phyloP scores from a whole-genome alignment of 1,140 invertebrate species.

The Diprion similis region DNA sequence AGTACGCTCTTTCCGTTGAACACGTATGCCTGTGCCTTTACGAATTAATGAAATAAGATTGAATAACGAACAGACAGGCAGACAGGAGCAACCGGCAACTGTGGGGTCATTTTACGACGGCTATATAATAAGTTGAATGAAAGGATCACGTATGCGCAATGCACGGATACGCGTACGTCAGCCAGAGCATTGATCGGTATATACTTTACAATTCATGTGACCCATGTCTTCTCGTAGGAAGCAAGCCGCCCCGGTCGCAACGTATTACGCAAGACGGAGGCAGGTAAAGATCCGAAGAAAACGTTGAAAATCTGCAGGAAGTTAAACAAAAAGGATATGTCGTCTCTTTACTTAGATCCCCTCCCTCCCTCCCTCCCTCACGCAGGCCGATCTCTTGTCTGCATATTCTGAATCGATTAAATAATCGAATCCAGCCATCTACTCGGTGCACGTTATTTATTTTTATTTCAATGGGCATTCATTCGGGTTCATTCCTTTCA shows the following conservation, averaged over 20 bases:
- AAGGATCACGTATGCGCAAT: constrained; percentile 3
- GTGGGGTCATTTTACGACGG: background rate
- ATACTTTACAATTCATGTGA: background rate
- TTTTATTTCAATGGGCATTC: constrained; percentile 3
- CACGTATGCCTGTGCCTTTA: too few species aligned
- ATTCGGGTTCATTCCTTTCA: constrained; percentile 53
- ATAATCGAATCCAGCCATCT: constrained; percentile 60
- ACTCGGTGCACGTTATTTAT: constrained; percentile 32
- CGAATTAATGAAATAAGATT: too few species aligned
- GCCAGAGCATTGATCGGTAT: background rate
- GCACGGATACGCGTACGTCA: background rate
- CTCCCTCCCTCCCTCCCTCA: constrained; percentile 29
- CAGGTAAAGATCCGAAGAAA: background rate
- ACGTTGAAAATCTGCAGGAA: constrained; percentile 52
- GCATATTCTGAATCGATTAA: constrained; percentile 62
- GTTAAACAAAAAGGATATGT: constrained; percentile 55
- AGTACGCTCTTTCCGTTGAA: too few species aligned
- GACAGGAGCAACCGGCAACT: background rate
- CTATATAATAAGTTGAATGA: background rate
- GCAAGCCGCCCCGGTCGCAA: constrained; percentile 3
- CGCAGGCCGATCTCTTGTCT: constrained; percentile 33
- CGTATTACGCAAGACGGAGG: constrained; percentile 4
- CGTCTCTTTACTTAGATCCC: background rate
- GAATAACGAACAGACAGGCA: background rate
- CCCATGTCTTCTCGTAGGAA: background rate